phyloP scores from a whole-genome alignment of 1,140 invertebrate species.

The Helicoverpa armigera region DNA sequence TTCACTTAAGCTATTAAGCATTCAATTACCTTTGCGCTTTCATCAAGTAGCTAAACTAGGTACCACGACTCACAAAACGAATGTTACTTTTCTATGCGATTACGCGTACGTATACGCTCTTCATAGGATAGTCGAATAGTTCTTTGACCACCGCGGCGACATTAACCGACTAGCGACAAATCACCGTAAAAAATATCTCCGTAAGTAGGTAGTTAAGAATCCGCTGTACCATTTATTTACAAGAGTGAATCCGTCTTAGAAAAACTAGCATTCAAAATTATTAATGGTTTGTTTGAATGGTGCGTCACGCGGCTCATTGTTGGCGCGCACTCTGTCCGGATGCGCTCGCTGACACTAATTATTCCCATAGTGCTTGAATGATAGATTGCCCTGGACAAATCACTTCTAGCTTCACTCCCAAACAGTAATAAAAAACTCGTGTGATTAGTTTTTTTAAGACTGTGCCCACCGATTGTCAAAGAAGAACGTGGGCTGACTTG shows the following conservation, averaged over 20 bases:
- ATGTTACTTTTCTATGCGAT: constrained; percentile 23
- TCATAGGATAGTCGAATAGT: constrained; percentile 25
- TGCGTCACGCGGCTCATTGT: constrained; percentile 78
- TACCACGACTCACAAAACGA: background rate
- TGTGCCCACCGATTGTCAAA: constrained; percentile 67
- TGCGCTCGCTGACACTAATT: constrained; percentile 83
- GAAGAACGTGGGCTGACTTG: constrained; percentile 68
- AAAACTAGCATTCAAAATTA: constrained; percentile 81
- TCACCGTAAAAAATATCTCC: constrained; percentile 74
- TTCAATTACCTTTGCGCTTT: constrained; percentile 25
- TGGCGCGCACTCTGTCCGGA: constrained; percentile 77
- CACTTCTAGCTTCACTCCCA: constrained; percentile 74
- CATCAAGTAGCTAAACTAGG: background rate
- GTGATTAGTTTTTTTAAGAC: constrained; percentile 76
- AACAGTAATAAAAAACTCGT: constrained; percentile 77
- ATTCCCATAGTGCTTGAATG: constrained; percentile 83
- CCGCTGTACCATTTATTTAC: constrained; percentile 82
- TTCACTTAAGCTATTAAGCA: constrained; percentile 49
- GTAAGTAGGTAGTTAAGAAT: constrained; percentile 83
- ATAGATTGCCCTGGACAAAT: constrained; percentile 84
- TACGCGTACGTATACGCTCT: background rate
- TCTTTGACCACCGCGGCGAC: constrained; percentile 53
- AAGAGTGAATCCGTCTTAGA: constrained; percentile 80
- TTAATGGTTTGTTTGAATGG: constrained; percentile 84
- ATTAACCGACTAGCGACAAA: constrained; percentile 62